These are phyloP conservation scores for Sebastes goodei DNA, from an alignment of 2,797 vertebrate genomes.

Conservation along the genomic window DNA sequence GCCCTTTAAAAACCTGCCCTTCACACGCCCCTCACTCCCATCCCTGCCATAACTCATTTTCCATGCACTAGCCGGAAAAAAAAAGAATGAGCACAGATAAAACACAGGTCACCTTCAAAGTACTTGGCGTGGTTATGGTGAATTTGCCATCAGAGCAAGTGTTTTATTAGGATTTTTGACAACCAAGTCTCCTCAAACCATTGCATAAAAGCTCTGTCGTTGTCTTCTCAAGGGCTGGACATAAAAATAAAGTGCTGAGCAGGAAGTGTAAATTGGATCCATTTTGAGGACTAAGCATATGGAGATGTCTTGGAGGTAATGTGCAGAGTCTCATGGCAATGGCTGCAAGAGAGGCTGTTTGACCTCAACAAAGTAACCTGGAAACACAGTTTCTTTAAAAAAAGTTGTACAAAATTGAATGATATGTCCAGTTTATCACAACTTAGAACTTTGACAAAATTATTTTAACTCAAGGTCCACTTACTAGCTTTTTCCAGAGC, in stretches of 20 bases:
- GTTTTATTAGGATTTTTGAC: conserved; percentile 68
- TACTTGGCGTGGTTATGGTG: conserved; percentile 60
- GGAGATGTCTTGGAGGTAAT: conserved; percentile 25
- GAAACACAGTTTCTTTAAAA: background rate
- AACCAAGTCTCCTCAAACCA: conserved; percentile 50
- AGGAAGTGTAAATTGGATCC: conserved; percentile 48
- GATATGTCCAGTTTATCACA: background rate
- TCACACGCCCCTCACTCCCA: conserved; percentile 41
- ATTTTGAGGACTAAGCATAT: conserved; percentile 19
- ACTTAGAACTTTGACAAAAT: background rate
- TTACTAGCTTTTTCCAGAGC: background rate
- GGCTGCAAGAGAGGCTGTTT: background rate
- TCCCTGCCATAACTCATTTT: conserved; percentile 69
- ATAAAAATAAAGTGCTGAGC: conserved; percentile 60
- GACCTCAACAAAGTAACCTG: conserved; percentile 11
- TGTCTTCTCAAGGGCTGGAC: conserved; percentile 54
- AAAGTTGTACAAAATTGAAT: background rate
- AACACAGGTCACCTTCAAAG: conserved; percentile 73
- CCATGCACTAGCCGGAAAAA: conserved; percentile 54
- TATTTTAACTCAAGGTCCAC: background rate
- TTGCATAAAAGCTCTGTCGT: conserved; percentile 54
- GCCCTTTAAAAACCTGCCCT: conserved; percentile 65
- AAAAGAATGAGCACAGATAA: conserved; percentile 65
- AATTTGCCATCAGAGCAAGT: conserved; percentile 60
- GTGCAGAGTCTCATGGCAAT: background rate